Conservation (phyloP, 2,113 vertebrate genomes). For the Catharus bicknelli region DNA sequence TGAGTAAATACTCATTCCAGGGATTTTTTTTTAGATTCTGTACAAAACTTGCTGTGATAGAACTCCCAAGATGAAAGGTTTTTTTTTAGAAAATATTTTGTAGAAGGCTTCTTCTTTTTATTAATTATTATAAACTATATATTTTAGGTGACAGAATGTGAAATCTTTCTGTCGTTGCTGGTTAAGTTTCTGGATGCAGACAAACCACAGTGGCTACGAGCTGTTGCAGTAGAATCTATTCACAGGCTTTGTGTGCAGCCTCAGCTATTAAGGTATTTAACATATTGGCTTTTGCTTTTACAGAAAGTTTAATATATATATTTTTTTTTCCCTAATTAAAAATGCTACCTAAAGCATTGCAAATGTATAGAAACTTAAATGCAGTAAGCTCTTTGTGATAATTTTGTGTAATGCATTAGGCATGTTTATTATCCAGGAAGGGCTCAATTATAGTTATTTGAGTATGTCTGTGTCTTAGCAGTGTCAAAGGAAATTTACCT, state of each 20-base stretch:
- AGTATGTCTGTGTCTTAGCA: not conserved
- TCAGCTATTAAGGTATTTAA: constrained; percentile 88
- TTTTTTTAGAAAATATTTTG: not conserved
- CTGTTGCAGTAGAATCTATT: constrained; percentile 96
- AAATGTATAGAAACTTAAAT: not conserved
- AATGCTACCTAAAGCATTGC: not conserved
- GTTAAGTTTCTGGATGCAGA: constrained; percentile 99
- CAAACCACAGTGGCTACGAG: constrained; percentile 97
- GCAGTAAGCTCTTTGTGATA: not conserved
- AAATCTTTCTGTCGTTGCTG: constrained; percentile 96
- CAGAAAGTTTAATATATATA: not conserved
- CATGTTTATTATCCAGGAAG: not conserved
- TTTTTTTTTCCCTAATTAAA: not conserved
- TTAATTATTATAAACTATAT: not conserved
- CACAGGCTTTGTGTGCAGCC: constrained; percentile 97
- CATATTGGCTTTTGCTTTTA: not conserved
- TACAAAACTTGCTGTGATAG: not conserved
- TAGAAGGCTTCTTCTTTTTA: not conserved
- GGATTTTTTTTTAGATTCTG: not conserved
- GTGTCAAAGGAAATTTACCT: not conserved
- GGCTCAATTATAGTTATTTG: not conserved
- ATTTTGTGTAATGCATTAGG: not conserved
- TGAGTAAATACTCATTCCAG: not conserved
- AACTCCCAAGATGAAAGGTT: not conserved
- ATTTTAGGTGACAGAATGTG: constrained; percentile 96